Conservation (phyloP, 2,113 vertebrate genomes). For the Typhlomys cinereus region DNA sequence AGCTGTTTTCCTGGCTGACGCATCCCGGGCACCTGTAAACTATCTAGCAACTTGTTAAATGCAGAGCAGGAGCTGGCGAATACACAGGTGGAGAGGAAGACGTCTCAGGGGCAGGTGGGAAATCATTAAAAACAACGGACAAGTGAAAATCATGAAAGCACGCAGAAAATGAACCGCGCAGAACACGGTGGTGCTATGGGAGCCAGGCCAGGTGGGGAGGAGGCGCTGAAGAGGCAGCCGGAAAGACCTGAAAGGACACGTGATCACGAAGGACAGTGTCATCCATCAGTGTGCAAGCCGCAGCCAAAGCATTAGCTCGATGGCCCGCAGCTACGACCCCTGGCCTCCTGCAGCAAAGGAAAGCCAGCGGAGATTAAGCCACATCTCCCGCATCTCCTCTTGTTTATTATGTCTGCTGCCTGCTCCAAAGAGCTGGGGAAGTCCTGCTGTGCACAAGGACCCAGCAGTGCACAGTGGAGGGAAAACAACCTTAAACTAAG, state of each 20-base stretch:
- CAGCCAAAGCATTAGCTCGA: too few species aligned
- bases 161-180: neutral
- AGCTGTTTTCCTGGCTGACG: neutral
- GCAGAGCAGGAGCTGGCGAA: neutral
- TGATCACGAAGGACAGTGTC: neutral
- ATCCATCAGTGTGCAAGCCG: too few species aligned
- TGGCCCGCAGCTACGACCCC: fast-evolving
- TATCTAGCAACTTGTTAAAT: neutral
- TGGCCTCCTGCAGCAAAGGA: neutral
- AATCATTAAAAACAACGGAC: too few species aligned
- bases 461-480: neutral
- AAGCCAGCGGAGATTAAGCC: neutral
- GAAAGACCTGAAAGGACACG: neutral
- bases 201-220: neutral
- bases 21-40: too few species aligned
- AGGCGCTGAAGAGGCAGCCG: neutral
- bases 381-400: neutral
- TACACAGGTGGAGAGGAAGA: neutral
- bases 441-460: neutral
- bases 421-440: neutral
- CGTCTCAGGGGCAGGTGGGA: neutral
- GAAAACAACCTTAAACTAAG: neutral
- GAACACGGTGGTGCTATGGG: neutral
- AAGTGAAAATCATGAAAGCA: neutral
- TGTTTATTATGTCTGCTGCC: neutral